Base-by-base conservation (phyloP, 2,797 vertebrate species). In the Eospalax fontanierii region DNA sequence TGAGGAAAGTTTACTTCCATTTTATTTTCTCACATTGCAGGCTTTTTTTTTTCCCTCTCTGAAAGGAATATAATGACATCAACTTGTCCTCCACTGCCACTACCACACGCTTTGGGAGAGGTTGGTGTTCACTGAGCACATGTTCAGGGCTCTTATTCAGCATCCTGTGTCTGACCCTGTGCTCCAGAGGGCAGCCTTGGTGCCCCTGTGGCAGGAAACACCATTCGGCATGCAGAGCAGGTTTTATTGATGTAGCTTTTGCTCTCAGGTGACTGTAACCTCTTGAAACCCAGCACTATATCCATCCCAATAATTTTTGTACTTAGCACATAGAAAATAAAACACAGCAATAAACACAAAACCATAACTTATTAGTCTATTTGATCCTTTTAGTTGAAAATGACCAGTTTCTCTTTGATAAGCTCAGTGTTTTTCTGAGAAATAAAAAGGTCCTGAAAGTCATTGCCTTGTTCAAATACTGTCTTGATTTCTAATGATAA, bases 51-150 rank as follows among this genome's bases (percentile, higher is more conserved):
- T 22, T 4, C 5, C 10, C 18, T 26, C 30, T 92, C 91, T 94
- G 89, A 97, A 97, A 98, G 78, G 81, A 96, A 90, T 89, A 78
- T 82, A 95, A 96, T 98, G 96, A 97, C 96, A 95, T 97, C 96
- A 97, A 85, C 96, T 95, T 97, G 95, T 97, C 95, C 96, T 96
- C 93, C 91, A 95, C 73, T 96, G 90, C 92, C 96, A 95, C 89
- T 40, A 35, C 59, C 82, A 90, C 54, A 91, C 40, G 88, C 89
- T 89, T 95, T 85, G 86, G 86, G 68, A 90, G 46, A 96, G 96
- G 91, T 86, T 54, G 61, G 35, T 65, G 21, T 59, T 75, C 86
- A n/a, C 91, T 74, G 92, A 95, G 82, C 91, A 73, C 15, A 61
- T 35, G 35, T 46, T 40, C 30, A 57, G 61, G 26, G 50, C 50